phyloP scores from a whole-genome alignment of 2,113 vertebrate genomes.

The Kryptolebias marmoratus region DNA sequence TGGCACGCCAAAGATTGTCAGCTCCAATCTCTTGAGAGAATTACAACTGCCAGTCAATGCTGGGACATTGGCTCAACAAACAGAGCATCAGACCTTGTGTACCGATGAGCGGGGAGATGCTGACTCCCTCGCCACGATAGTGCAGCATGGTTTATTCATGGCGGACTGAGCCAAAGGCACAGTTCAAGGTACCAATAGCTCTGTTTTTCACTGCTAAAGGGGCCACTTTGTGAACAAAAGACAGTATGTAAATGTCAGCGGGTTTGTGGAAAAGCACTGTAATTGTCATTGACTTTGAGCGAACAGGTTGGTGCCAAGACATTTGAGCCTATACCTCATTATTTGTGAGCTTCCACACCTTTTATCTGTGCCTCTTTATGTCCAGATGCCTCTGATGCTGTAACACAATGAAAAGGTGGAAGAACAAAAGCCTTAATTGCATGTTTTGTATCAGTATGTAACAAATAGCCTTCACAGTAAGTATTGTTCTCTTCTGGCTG shows the following conservation, averaged over 20 bases:
- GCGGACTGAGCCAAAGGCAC: slow-evolving; percentile 20
- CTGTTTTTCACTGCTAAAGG: slow-evolving; percentile 6
- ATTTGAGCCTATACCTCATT: slow-evolving; percentile 8
- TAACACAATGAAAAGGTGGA: not conserved
- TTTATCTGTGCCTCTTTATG: slow-evolving; percentile 24
- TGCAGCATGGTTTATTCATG: slow-evolving; percentile 53
- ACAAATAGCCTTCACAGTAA: slow-evolving; percentile 21
- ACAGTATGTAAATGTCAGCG: slow-evolving; percentile 42
- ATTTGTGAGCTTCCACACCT: slow-evolving; percentile 45
- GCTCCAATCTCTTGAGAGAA: slow-evolving; percentile 75
- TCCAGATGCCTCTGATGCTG: not conserved
- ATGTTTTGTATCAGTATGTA: slow-evolving; percentile 36
- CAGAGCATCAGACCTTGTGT: slow-evolving; percentile 39
- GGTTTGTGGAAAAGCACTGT: slow-evolving; percentile 26
- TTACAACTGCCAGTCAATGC: slow-evolving; percentile 70
- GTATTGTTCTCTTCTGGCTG: slow-evolving; percentile 4
- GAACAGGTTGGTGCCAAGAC: not conserved
- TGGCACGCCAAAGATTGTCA: slow-evolving; percentile 71
- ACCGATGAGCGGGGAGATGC: slow-evolving; percentile 37
- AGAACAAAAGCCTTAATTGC: slow-evolving; percentile 39
- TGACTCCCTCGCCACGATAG: slow-evolving; percentile 51
- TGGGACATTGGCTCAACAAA: slow-evolving; percentile 57
- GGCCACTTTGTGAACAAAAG: slow-evolving; percentile 21
- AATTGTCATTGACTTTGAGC: slow-evolving; percentile 22
- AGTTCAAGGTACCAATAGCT: slow-evolving; percentile 29